phyloP scores from a whole-genome alignment of 2,113 vertebrate species.

The Puma concolor region DNA sequence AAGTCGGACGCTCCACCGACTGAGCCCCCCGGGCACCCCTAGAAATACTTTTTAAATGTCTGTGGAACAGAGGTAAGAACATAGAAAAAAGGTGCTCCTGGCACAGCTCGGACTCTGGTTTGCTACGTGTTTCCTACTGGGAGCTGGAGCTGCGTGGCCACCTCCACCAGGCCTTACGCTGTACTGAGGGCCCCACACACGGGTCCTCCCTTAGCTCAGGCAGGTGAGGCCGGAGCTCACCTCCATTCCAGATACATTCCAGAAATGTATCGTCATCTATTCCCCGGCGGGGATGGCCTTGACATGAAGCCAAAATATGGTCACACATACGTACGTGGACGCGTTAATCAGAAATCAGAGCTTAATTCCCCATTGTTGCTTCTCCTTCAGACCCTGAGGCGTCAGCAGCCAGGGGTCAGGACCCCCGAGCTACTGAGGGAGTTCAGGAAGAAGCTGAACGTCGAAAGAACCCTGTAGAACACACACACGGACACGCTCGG shows the following conservation, averaged over 20 bases:
- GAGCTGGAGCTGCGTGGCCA: not conserved
- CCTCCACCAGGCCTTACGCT: too few relatives aligned
- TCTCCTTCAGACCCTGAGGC: not conserved
- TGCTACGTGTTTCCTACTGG: not conserved
- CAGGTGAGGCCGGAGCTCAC: not conserved
- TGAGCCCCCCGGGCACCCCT: too few relatives aligned
- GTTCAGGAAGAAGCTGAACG: not conserved
- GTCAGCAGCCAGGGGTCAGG: not conserved
- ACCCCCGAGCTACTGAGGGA: not conserved
- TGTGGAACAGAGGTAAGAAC: not conserved
- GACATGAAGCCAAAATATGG: not conserved
- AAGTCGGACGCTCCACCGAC: too few relatives aligned
- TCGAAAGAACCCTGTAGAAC: not conserved
- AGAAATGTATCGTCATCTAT: not conserved
- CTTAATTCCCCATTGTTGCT: not conserved
- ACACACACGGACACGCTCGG: not conserved
- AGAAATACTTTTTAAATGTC: not conserved
- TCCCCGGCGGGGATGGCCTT: not conserved
- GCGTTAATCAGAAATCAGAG: rapidly evolving
- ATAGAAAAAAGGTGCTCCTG: not conserved
- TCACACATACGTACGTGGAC: not conserved
- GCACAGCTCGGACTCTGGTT: not conserved
- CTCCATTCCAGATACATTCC: too few relatives aligned
- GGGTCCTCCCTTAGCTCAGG: not conserved
- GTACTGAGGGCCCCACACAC: not conserved